Evolutionary conservation across 2,113 vertebrate species (phyloP), one percentile per base, ranked within the genome.

Genomic region (Myotis brandtii): DNA sequence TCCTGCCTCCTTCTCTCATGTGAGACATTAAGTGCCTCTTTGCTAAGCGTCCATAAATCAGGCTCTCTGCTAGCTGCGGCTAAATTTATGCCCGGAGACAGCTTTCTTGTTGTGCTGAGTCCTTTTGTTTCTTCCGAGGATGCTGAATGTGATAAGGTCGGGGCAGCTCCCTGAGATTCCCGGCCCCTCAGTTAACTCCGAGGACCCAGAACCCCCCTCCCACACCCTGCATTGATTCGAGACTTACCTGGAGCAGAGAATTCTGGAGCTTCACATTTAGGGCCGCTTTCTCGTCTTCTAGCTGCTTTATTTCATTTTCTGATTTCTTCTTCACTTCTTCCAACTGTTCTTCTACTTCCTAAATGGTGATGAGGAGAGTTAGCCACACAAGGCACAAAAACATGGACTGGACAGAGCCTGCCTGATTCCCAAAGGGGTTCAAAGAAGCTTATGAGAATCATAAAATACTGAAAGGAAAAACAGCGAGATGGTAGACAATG

Each of bases 281-380:
- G 66, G 98, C 97, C 16, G 98, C 98, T 95, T 98, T 98, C 95
- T 99, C 99, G 72, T 98, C 99, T 97, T 99, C 98, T 73, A 99
- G 97, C 40, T 98, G 97, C 56, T 95, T 98, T 96, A 98, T 98
- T 54, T 99, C 98, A 97, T 98, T 98, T 89, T 99, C 98, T 0
- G 97, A 98, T 66, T 97, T 98, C 94, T 98, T 99, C 97, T 98
- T 99, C 97, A 99, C 98, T 93, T 99, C 99, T 16, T 99, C 99
- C 91, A 99, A 96, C 96, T 98, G 98, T 12, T 84, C 87, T 94
- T 99, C 98, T 3, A 98, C 98, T 56, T 98, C 98, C 99, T 98
- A 98, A 27, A 95, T 52, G 89, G 97, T 94, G 21, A 95, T 23
- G 4, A 23, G 59, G 64, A 64, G 6, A 8, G 54, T 97, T 72